These are phyloP conservation scores for Nematostella vectensis DNA, from an alignment of 92 coral and sea anemone species.

Conservation along the genomic window DNA sequence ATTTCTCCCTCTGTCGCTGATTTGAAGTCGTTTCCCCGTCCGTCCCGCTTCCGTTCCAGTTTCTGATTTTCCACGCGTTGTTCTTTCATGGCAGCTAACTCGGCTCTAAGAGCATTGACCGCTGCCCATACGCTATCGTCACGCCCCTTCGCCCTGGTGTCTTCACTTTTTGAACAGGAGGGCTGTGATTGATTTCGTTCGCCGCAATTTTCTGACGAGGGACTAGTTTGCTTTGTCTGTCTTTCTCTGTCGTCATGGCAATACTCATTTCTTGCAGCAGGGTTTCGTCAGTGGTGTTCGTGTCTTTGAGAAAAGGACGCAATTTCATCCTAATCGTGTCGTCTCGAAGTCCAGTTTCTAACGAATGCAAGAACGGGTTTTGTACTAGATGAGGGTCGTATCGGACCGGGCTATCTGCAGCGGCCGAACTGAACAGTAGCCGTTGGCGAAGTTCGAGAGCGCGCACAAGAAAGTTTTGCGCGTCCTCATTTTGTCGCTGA, in stretches of 20 bases:
- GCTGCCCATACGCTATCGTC: slow-evolving; percentile 1
- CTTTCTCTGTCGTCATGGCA: slow-evolving; percentile 53
- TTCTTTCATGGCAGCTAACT: neutral
- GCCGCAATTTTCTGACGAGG: slow-evolving; percentile 1
- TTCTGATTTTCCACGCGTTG: neutral
- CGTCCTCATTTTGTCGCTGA: slow-evolving; percentile 1
- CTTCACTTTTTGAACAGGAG: neutral
- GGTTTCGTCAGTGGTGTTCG: slow-evolving; percentile 27
- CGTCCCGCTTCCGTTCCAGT: slow-evolving; percentile 2
- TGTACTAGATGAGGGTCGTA: slow-evolving; percentile 32
- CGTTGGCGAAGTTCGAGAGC: slow-evolving; percentile 53
- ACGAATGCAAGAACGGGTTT: slow-evolving; percentile 28
- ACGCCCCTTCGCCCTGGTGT: neutral
- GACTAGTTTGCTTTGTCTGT: slow-evolving; percentile 40
- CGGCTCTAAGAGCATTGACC: neutral
- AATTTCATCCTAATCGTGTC: slow-evolving; percentile 42
- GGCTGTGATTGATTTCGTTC: neutral
- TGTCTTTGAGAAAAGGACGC: slow-evolving; percentile 38
- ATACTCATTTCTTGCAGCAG: slow-evolving; percentile 26
- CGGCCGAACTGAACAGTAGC: slow-evolving; percentile 35
- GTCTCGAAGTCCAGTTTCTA: slow-evolving; percentile 54
- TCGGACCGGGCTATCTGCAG: slow-evolving; percentile 16
- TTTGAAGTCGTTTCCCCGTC: neutral
- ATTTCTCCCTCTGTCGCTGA: neutral
- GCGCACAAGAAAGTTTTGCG: slow-evolving; percentile 49